Evolutionary conservation across 2,888 invertebrate species (phyloP).

Genomic region (Cheilosia pagana): DNA sequence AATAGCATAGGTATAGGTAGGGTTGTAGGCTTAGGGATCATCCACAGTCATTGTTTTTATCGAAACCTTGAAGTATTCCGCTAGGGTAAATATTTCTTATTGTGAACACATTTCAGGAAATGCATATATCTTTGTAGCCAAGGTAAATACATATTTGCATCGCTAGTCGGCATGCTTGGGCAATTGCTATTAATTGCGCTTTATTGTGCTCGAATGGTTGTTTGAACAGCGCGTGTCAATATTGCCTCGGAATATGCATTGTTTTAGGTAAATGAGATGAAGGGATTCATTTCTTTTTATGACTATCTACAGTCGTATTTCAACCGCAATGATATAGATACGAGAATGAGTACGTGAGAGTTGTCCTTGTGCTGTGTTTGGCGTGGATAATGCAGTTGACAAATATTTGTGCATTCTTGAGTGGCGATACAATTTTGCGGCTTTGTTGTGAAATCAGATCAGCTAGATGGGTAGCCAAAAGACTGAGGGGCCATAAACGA

Average conservation of each 20-base stretch:
- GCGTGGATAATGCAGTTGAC: constrained; percentile 42
- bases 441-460: no score
- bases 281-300: constrained; percentile 21
- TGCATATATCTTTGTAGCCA: constrained; percentile 17
- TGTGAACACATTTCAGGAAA: constrained; percentile 56
- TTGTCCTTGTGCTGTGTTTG: constrained; percentile 8
- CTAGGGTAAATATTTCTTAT: constrained; percentile 28
- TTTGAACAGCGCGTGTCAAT: constrained; percentile 63
- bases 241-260: constrained; percentile 52
- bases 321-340: background rate
- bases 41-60: background rate
- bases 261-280: constrained; percentile 40
- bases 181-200: constrained; percentile 64
- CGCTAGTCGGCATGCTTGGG: constrained; percentile 22
- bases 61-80: constrained; percentile 37
- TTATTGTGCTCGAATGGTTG: constrained; percentile 52
- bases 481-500: fast-evolving
- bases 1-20: background rate
- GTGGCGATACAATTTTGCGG: background rate
- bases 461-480: no score
- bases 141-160: constrained; percentile 39
- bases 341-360: background rate
- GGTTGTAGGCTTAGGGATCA: constrained; percentile 6
- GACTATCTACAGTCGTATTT: constrained; percentile 19
- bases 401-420: constrained; percentile 50